A percentile compares a stretch with the other conserved stretches of the same genome.
Evolutionary conservation across 2,797 vertebrate species (phyloP).

Genomic region (Danio tinwini): DNA sequence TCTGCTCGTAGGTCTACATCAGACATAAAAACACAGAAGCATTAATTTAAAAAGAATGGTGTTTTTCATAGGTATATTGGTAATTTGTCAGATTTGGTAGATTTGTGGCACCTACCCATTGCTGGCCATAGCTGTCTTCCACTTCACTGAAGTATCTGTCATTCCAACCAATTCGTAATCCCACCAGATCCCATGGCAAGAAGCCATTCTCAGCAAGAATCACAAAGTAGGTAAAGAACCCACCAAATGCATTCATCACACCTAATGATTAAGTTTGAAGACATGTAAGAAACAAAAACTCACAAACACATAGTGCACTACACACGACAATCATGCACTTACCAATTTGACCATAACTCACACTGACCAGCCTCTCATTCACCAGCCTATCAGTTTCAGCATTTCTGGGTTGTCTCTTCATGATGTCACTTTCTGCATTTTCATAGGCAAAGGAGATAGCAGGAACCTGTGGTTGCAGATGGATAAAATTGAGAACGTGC

Average conservation of each 20-base stretch:
- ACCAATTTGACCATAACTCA: slow-evolving; percentile 98
- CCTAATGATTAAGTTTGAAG: slow-evolving; percentile 67
- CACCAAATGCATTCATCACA: slow-evolving; percentile 89
- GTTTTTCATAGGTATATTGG: neutral
- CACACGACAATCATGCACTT: slow-evolving; percentile 60
- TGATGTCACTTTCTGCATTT: slow-evolving; percentile 96
- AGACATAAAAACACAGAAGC: neutral
- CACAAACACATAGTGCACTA: neutral
- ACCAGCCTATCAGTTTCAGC: slow-evolving; percentile 94
- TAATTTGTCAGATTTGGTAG: neutral
- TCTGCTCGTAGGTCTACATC: slow-evolving; percentile 89
- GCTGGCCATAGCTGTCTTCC: slow-evolving; percentile 89
- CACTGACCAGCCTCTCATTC: slow-evolving; percentile 94
- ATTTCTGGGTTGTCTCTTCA: slow-evolving; percentile 97
- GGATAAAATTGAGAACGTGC: neutral
- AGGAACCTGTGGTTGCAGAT: slow-evolving; percentile 80
- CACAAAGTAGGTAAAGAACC: slow-evolving; percentile 90
- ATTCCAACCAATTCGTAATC: slow-evolving; percentile 83
- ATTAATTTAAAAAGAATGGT: neutral
- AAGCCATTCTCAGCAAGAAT: slow-evolving; percentile 90
- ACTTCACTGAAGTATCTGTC: slow-evolving; percentile 84
- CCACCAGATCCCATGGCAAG: slow-evolving; percentile 79
- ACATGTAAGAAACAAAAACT: neutral
- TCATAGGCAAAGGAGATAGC: slow-evolving; percentile 98
- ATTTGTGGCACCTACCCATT: slow-evolving; percentile 80